A percentile compares a stretch with the other conserved stretches of the same genome.
Evolutionary conservation across 2,888 invertebrate genomes (phyloP).

Genomic region (Sesia bembeciformis): DNA sequence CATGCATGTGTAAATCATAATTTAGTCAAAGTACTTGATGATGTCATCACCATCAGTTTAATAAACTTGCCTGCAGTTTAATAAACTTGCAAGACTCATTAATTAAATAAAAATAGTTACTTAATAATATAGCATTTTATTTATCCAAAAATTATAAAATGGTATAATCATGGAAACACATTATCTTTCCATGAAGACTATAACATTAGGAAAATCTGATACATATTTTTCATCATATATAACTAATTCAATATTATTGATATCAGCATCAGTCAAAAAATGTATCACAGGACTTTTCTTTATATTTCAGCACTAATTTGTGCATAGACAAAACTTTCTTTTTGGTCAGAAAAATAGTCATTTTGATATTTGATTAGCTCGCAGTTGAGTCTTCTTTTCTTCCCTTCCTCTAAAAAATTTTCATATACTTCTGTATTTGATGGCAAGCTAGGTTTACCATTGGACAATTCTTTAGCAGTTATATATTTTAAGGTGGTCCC

Average conservation of each 20-base stretch:
- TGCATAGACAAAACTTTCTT: constrained; percentile 10
- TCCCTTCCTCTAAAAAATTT: constrained; percentile 14
- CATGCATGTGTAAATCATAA: constrained; percentile 4
- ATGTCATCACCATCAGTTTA: too few relatives aligned
- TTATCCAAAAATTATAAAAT: too few relatives aligned
- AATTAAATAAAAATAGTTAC: too few relatives aligned
- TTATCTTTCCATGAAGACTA: too few relatives aligned
- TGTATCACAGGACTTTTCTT: constrained; percentile 8
- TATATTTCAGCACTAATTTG: constrained; percentile 10
- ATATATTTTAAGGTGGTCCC: constrained; percentile 21
- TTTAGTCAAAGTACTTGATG: constrained; percentile 9
- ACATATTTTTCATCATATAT: too few relatives aligned
- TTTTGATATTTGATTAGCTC: constrained; percentile 18
- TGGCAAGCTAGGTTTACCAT: constrained; percentile 10
- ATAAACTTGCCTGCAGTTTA: too few relatives aligned
- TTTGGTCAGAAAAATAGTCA: constrained; percentile 7
- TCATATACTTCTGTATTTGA: constrained; percentile 7
- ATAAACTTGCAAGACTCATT: too few relatives aligned
- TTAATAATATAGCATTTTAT: too few relatives aligned
- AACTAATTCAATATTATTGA: constrained; percentile 4
- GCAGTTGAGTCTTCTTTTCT: constrained; percentile 14
- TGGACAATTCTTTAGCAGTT: constrained; percentile 16
- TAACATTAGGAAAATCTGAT: too few relatives aligned
- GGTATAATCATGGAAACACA: too few relatives aligned
- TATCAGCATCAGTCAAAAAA: constrained; percentile 7